Evolutionary conservation across 1,140 invertebrate species (phyloP), one percentile per base, ranked within the genome.

Genomic region (Lanistes nyassanus): DNA sequence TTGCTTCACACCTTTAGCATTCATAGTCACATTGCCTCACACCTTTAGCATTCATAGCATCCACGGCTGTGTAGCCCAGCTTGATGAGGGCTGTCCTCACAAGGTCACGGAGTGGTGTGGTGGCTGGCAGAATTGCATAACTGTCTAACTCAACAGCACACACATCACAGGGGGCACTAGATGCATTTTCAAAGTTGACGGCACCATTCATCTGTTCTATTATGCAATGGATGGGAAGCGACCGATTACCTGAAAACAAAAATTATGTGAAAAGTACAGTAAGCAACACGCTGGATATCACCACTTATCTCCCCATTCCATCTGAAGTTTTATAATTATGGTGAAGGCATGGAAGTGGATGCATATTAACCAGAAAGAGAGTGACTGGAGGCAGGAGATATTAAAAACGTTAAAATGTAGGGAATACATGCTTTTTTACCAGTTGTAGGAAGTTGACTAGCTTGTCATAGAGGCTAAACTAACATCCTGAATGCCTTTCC

Each of bases 101-200:
- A 51, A 96, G 90, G 82, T 95, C 96, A 75, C 94, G 93, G 89
- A 97, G 96, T 51, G 94, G 93, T 66, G 95, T 97, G 64, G 92
- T 92, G n/a, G 94, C 93, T 9, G 96, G 95, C 81, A 98, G 94
- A 87, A 98, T 97, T 83, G 97, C 96, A 88, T 95, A 98, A 82
- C 94, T 95, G 88, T 98, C 96, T 16, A 94, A 93, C 88, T 97
- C 96, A 51, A 97, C 92, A 39, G 77, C 81, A 80, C 82, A 85
- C 29, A 87, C 42, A 11, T 71, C 53, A 34, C 66, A 56, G 37
- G 72, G 79, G 76, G 80, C 69, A 77, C 82, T 82, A 36, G 76
- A 75, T 23, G 74, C 77, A 21, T 53, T 78, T 11, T 82, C 75
- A 75, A 83, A 80, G 16, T 74, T 65, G 78, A 76, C 62, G 78